Evolutionary conservation across 2,888 invertebrate species (phyloP).

Genomic region (Sminthurides aquaticus): DNA sequence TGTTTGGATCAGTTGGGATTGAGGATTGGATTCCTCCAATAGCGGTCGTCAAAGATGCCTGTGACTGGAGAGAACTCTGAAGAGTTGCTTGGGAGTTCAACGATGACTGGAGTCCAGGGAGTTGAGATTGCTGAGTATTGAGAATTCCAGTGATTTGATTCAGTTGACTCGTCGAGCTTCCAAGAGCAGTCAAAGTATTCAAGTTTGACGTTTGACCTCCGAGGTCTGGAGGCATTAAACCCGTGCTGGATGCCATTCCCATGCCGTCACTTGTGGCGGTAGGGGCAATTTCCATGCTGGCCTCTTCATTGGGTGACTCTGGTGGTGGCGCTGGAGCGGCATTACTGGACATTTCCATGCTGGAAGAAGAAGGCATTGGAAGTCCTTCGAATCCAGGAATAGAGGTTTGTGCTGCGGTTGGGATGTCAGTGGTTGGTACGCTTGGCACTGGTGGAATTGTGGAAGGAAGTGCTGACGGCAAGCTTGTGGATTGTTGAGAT

Average conservation of each 20-base stretch:
- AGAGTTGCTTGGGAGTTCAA: conserved; percentile 8
- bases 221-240: not conserved
- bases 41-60: conserved; percentile 3
- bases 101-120: conserved; percentile 9
- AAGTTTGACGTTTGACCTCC: not conserved
- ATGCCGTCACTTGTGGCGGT: not conserved
- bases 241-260: conserved; percentile 1
- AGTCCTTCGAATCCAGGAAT: conserved; percentile 1
- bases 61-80: conserved; percentile 12
- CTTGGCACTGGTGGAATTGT: not conserved
- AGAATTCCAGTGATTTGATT: not conserved
- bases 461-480: not conserved
- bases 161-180: not conserved
- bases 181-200: not conserved
- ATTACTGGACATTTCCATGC: not conserved
- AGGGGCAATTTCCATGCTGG: not conserved
- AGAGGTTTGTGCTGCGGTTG: not conserved
- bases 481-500: not conserved
- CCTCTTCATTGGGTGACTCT: conserved; percentile 10
- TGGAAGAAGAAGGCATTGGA: not conserved
- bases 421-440: conserved; percentile 3
- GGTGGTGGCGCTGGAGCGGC: not conserved
- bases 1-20: conserved; percentile 6
- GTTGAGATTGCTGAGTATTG: conserved; percentile 11
- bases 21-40: conserved; percentile 2